Evolutionary conservation across 2,797 vertebrate genomes (phyloP), one percentile per base, ranked within the genome.

Genomic region (Danio choprae): DNA sequence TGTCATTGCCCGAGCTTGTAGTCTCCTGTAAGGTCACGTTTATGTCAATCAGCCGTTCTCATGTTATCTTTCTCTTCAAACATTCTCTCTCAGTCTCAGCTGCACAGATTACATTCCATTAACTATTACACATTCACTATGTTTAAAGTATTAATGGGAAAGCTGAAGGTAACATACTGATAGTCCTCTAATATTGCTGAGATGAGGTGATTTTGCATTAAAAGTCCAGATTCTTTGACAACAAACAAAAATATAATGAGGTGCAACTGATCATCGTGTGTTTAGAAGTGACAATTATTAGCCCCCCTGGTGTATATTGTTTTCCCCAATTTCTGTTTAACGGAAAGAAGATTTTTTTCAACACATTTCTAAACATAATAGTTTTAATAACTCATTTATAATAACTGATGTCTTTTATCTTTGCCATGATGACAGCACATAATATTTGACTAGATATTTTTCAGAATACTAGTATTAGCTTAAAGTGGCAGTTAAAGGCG

Each of bases 1-100:
- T 68, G 87, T 84, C 83, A 53, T 36, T 69, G 73, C 82, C 80
- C 67, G 84, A 85, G 85, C 87, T 89, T 87, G 90, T 89, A 89
- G 89, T 87, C 86, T 87, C 89, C 83, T 91, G 91, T 88, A 85
- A 83, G 58, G 84, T 91, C 89, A 87, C 90, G 88, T 87, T 88
- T 89, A 74, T 71, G 85, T 76, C 64, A 79, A 62, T 77, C 75
- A 83, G 77, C 84, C 73, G 48, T 82, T 83, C 67, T 78, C 29
- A 20, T 50, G 29, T 50, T 69, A 48, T 78, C 76, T 78, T 40
- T 18, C 44, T 43, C 11, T 36, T 10, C 9, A 65, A 55, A 75
- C 46, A 12, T 50, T 60, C 55, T 58, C 75, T 59, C 78, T 83
- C 84, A 88, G 88, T 90, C 89, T 88, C 18, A 22, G 55, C 13